Conservation (phyloP, 2,113 vertebrate species). For the Sapayoa aenigma region DNA sequence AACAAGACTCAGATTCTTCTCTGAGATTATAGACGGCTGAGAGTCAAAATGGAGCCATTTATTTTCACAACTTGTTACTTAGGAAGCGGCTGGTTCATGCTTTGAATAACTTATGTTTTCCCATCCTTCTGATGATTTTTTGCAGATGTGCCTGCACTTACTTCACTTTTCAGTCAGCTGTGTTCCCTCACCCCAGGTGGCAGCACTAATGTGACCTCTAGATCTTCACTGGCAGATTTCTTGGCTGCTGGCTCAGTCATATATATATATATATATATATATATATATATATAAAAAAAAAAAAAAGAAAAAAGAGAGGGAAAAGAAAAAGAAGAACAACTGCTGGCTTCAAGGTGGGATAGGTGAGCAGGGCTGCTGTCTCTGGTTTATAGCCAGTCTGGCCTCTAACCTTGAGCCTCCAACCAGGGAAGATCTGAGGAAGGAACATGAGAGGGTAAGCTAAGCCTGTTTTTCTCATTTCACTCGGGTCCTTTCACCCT, state of each 20-base stretch:
- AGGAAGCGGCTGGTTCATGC: neutral
- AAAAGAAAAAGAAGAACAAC: neutral
- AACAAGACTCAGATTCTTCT: neutral
- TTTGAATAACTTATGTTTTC: neutral
- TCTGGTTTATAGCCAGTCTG: neutral
- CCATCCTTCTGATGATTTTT: neutral
- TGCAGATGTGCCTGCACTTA: neutral
- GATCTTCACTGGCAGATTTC: neutral
- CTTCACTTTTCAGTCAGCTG: neutral
- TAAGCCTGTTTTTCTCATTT: neutral
- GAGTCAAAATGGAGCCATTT: neutral
- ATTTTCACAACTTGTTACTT: neutral
- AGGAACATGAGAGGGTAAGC: accelerated
- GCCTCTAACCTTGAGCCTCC: neutral
- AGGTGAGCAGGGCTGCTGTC: neutral
- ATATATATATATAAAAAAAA: neutral
- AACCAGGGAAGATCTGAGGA: neutral
- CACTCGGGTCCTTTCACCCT: neutral
- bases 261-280: no score
- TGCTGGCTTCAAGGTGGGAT: neutral
- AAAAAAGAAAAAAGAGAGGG: neutral
- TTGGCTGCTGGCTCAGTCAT: neutral
- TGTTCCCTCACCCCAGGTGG: neutral
- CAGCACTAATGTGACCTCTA: neutral
- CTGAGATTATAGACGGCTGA: neutral